Percentiles rank a stretch among this genome's conserved stretches.
Evolutionary conservation across 2,797 vertebrate species (phyloP).

Genomic region (Thalassophryne amazonica): DNA sequence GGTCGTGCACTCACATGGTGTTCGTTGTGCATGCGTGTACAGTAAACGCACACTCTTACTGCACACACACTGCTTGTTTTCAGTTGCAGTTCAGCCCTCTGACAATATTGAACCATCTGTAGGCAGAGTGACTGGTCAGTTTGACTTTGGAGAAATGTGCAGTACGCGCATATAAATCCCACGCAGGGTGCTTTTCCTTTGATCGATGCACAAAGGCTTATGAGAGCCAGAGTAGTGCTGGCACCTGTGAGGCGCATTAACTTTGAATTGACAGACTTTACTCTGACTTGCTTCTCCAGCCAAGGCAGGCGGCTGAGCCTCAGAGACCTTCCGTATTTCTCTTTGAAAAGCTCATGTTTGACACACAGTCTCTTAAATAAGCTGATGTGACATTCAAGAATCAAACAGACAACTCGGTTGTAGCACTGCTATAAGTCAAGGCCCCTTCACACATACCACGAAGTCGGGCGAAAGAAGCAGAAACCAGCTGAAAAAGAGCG

Average conservation of each 20-base stretch:
- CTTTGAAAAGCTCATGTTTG: slow-evolving; percentile 9
- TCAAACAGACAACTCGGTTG: too few relatives aligned
- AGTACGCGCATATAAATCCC: slow-evolving; percentile 49
- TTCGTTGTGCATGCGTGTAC: background rate
- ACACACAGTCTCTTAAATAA: slow-evolving; percentile 9
- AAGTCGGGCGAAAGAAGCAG: too few relatives aligned
- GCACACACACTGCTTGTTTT: background rate
- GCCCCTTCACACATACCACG: too few relatives aligned
- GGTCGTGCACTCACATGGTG: background rate
- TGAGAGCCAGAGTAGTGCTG: slow-evolving; percentile 46
- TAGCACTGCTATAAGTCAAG: too few relatives aligned
- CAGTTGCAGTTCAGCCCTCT: slow-evolving; percentile 25
- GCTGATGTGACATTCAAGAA: slow-evolving; percentile 3
- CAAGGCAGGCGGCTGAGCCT: slow-evolving; percentile 18
- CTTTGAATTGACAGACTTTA: slow-evolving; percentile 57
- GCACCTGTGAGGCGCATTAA: slow-evolving; percentile 53
- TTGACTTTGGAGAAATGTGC: slow-evolving; percentile 67
- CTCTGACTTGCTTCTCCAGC: slow-evolving; percentile 40
- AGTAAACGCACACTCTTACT: background rate
- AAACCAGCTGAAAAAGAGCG: too few relatives aligned
- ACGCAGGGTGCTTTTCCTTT: slow-evolving; percentile 51
- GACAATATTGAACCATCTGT: slow-evolving; percentile 38
- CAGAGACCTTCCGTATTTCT: slow-evolving; percentile 15
- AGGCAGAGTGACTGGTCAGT: slow-evolving; percentile 46
- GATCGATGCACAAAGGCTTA: slow-evolving; percentile 61